Conservation (phyloP, 2,113 vertebrate genomes). For the Menidia beryllina region DNA sequence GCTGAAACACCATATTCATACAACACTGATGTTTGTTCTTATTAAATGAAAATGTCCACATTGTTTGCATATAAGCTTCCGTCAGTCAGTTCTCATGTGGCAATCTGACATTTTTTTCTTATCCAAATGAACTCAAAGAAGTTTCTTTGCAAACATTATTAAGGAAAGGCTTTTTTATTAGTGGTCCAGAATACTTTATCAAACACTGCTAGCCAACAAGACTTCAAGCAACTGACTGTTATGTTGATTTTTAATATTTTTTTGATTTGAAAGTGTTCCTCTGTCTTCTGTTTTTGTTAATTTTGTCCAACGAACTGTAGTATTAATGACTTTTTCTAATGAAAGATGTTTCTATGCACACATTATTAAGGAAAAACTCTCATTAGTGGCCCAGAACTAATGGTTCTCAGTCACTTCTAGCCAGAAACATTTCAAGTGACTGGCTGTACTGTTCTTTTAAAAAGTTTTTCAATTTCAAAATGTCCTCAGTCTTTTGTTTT, state of each 20-base stretch:
- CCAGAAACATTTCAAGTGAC: background rate
- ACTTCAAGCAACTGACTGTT: background rate
- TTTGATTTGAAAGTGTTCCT: background rate
- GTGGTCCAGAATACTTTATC: background rate
- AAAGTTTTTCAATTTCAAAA: background rate
- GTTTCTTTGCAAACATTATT: conserved; percentile 1
- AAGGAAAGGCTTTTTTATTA: background rate
- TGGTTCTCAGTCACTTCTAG: conserved; percentile 5
- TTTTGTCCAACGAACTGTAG: conserved; percentile 12
- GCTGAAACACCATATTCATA: background rate
- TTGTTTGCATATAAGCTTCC: background rate
- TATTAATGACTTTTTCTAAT: background rate
- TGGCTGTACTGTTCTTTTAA: conserved; percentile 1
- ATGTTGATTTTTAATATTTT: background rate
- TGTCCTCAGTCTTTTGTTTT: background rate
- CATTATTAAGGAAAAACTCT: conserved; percentile 1
- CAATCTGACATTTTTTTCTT: conserved; percentile 11
- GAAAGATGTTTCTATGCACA: conserved; percentile 4
- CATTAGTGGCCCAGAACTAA: background rate
- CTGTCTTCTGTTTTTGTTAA: conserved; percentile 2
- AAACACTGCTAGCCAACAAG: background rate
- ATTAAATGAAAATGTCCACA: conserved; percentile 1
- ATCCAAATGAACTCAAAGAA: conserved; percentile 33
- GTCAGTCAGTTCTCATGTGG: background rate
- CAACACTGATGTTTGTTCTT: background rate